A percentile compares a stretch with the other conserved stretches of the same genome.
phyloP scores from a whole-genome alignment of 2,797 vertebrate species.

The Buceros bicornis region DNA sequence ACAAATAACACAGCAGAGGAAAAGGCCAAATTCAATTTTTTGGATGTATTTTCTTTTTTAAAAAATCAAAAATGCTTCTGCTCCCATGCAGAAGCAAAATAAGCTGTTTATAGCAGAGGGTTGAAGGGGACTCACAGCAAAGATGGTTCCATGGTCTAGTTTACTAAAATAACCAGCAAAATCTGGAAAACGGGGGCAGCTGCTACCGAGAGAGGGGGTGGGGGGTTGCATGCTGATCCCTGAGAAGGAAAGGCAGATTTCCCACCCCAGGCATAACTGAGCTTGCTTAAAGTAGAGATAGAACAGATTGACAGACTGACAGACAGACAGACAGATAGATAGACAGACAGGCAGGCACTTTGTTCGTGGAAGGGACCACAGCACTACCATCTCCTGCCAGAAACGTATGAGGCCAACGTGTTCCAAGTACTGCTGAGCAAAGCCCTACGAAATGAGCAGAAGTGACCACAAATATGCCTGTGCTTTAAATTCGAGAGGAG shows the following conservation, averaged over 20 bases:
- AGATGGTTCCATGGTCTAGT: rapidly evolving
- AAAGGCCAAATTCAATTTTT: not conserved
- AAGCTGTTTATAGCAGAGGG: not conserved
- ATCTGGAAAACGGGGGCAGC: not conserved
- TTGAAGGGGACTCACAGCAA: not conserved
- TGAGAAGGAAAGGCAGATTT: not conserved
- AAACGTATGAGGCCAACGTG: not conserved
- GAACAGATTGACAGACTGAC: not conserved
- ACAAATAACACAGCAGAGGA: not conserved
- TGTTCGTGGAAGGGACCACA: not conserved
- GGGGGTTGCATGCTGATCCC: not conserved
- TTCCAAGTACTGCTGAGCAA: slow-evolving; percentile 35
- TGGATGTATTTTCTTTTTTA: not conserved
- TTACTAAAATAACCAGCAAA: not conserved
- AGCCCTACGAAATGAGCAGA: not conserved
- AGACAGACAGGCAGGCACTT: not conserved
- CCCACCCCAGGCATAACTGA: not conserved
- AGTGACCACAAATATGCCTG: slow-evolving; percentile 39
- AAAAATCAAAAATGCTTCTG: not conserved
- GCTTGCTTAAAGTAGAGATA: not conserved
- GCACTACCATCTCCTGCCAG: not conserved
- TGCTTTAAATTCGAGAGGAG: not conserved
- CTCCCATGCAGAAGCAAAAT: not conserved
- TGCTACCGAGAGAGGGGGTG: not conserved
- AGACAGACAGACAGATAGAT: not conserved